Base-by-base conservation (phyloP, 2,888 invertebrate genomes). In the Amblyjoppa fuscipennis region DNA sequence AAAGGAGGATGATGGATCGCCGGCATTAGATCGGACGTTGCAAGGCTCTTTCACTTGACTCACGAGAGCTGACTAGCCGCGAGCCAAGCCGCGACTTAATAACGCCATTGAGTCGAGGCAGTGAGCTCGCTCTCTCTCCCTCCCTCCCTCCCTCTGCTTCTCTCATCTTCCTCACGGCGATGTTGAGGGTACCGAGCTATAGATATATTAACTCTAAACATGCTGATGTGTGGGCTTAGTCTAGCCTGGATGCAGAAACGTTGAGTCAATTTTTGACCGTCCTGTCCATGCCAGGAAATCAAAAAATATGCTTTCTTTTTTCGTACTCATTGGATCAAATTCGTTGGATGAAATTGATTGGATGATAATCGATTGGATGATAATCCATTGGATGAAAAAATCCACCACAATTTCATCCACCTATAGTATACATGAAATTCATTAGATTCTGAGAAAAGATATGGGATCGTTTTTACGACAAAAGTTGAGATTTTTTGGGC, bases 1-100 rank as follows among this genome's bases (percentile, higher is more conserved):
- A 91, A 92, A 91, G 91, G 89, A 87, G 89, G 91, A 93, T 93
- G 93, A 93, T 92, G 92, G 91, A 93, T 93, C 88, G 90, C 87
- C 77, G 89, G 90, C 91, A 92, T 93, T 92, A 92, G 92, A 92
- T 92, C 90, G 91, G 91, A 92, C 90, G 91, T 90, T 90, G 90
- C 76, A 34, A 76, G 76, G 76, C 89, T 91, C 92, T 92, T 89
- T 91, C 91, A 92, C 89, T 90, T 76, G 76, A 76, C 76, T 76
- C 76, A 51, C 66, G 59, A 59, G 76, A 66, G 76, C 76, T 76
- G 76, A 76, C 76, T 76, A 76, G 76, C 76, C 76, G 76, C 76
- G 64, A 66, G 88, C 89, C 88, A 59, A 89, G 87, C 88, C 90
- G 90, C 90, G 91, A 92, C 92, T 92, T 92, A 92, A 92, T 92